Base-by-base conservation (phyloP, 2,113 vertebrate species). In the Ammodytes marinus region DNA sequence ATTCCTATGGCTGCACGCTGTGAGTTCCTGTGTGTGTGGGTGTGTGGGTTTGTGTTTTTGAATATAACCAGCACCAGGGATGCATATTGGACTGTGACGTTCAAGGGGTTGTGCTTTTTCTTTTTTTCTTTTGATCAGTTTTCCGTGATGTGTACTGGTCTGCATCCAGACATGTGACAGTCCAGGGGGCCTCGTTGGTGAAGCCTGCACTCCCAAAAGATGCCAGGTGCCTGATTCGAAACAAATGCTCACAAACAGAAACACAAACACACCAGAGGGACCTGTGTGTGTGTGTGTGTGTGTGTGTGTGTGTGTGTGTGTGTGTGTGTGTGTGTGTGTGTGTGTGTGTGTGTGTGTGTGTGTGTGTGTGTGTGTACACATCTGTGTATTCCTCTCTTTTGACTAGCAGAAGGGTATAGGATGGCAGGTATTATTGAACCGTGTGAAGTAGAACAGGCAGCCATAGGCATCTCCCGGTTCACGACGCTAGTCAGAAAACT, bases 101-200 rank as follows among this genome's bases (percentile, higher is more conserved):
- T 92, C 77, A 82, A 83, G 74, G 27, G 86, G 84, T 89, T 74
- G 63, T 60, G 65, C 79, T 87, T 86, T 74, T 59, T 40, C 43
- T 71, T 77, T 27, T 27, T 27, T 77, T 63, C 69, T 87, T 89
- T 88, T 89, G 80, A 89, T 92, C 84, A 80, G 80, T 68, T 89
- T 76, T 46, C 74, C 77, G 73, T 87, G 88, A 87, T 80, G 88
- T 71, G 69, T 77, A 80, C 77, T 87, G 92, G 92, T 92, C 92
- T 93, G 93, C 90, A 95, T 93, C 93, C 93, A 93, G 86, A 94
- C 89, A 88, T 88, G 61, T 88, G 94, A 95, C 94, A 92, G 86
- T 90, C 92, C 92, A 79, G 87, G 85, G 88, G 84, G 88, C 70
- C 88, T 89, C 79, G 47, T 86, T 79, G 88, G 82, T 86, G 80